phyloP scores from a whole-genome alignment of 2,888 invertebrate genomes.

The Latrodectus elegans region DNA sequence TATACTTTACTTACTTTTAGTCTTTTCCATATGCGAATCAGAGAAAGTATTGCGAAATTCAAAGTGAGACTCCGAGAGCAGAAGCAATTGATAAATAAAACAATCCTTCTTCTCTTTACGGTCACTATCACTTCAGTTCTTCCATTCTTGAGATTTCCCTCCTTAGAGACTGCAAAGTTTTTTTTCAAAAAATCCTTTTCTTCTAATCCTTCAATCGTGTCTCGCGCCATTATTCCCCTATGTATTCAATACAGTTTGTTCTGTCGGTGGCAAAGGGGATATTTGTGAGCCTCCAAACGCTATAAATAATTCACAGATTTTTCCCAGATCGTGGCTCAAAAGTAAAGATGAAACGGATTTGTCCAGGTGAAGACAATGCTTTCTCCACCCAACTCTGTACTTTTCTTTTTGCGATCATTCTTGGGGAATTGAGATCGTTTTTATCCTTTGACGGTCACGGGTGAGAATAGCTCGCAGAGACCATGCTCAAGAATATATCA shows the following conservation, averaged over 20 bases:
- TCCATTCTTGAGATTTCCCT: no score
- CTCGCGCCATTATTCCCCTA: constrained; percentile 7
- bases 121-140: no score
- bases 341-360: constrained; percentile 28
- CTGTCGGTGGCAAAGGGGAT: constrained; percentile 11
- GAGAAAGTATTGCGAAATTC: no score
- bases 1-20: no score
- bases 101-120: no score
- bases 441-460: constrained; percentile 1
- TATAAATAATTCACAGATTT: constrained; percentile 29
- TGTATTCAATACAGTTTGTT: constrained; percentile 1
- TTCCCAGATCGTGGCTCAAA: background rate
- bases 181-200: background rate
- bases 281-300: constrained; percentile 8
- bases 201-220: background rate
- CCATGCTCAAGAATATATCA: constrained; percentile 28
- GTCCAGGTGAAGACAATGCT: constrained; percentile 7
- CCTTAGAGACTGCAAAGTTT: background rate
- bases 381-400: constrained; percentile 6
- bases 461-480: background rate
- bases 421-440: background rate
- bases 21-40: no score
- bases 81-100: no score
- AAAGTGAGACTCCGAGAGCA: no score
- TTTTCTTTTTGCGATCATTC: background rate